Percentiles rank a stretch among this genome's conserved stretches.
These are phyloP conservation scores for Tupaia tana DNA, from an alignment of 2,113 vertebrate species.

Conservation along the genomic window DNA sequence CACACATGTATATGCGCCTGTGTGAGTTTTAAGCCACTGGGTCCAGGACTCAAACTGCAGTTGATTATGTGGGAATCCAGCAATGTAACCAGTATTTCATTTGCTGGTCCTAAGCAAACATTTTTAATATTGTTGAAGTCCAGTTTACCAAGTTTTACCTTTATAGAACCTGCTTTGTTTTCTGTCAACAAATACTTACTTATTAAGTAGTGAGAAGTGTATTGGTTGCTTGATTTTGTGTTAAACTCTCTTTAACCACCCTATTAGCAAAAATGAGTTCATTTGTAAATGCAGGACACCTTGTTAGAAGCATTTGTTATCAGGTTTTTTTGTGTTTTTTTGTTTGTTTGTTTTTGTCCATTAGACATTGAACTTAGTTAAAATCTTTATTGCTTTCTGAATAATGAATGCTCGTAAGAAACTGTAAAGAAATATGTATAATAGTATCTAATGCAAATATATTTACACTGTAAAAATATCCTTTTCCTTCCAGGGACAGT, in stretches of 20 bases:
- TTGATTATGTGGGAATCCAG: too few species aligned
- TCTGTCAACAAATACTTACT: neutral
- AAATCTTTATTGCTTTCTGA: conserved; percentile 12
- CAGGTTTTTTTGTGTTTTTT: too few species aligned
- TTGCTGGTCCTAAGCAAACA: neutral
- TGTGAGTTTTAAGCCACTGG: too few species aligned
- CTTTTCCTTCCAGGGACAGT: neutral
- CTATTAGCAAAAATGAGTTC: neutral
- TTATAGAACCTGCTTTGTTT: neutral
- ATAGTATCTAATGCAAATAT: neutral
- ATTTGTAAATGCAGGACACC: neutral
- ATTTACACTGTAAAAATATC: neutral
- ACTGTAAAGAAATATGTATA: neutral
- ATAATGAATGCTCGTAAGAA: conserved; percentile 24
- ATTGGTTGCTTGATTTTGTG: neutral
- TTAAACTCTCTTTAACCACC: neutral
- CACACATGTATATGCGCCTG: too few species aligned
- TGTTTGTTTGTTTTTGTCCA: neutral
- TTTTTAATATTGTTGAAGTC: neutral
- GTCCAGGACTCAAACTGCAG: too few species aligned
- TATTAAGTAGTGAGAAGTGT: neutral
- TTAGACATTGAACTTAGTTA: neutral
- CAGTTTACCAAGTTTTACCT: neutral
- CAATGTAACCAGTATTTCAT: too few species aligned
- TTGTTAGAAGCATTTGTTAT: neutral